Evolutionary conservation across 2,888 invertebrate genomes (phyloP).

Genomic region (Apotomis betuletana): DNA sequence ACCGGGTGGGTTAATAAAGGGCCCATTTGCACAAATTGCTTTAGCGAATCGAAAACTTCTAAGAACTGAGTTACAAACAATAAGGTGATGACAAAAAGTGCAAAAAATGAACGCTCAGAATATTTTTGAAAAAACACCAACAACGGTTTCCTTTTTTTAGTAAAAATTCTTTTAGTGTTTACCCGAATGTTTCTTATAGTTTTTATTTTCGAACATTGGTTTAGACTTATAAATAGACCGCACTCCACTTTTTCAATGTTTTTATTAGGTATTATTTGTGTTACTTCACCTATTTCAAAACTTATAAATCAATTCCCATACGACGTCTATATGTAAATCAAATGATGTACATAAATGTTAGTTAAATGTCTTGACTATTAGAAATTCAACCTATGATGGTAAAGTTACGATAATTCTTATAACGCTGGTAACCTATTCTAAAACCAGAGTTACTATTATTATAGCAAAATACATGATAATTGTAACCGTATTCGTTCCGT

Average conservation of each 20-base stretch:
- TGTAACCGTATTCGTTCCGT: neutral
- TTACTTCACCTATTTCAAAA: too few species aligned
- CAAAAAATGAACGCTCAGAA: conserved; percentile 30
- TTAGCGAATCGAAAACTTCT: conserved; percentile 56
- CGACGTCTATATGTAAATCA: too few species aligned
- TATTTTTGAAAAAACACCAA: conserved; percentile 47
- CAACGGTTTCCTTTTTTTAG: conserved; percentile 44
- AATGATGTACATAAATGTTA: too few species aligned
- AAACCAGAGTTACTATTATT: too few species aligned
- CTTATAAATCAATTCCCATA: too few species aligned
- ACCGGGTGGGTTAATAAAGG: conserved; percentile 57
- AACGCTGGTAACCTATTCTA: too few species aligned
- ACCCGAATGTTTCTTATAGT: conserved; percentile 19
- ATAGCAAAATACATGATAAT: too few species aligned
- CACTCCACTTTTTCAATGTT: too few species aligned
- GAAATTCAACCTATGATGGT: too few species aligned
- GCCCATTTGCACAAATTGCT: conserved; percentile 75
- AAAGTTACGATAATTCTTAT: too few species aligned
- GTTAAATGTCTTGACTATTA: too few species aligned
- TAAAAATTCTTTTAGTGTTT: conserved; percentile 22
- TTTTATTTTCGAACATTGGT: conserved; percentile 5
- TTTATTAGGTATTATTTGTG: too few species aligned
- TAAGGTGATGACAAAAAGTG: conserved; percentile 41
- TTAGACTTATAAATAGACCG: neutral
- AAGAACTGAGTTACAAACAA: conserved; percentile 43